Evolutionary conservation across 2,113 vertebrate species (phyloP).

Genomic region (Labeo catla): DNA sequence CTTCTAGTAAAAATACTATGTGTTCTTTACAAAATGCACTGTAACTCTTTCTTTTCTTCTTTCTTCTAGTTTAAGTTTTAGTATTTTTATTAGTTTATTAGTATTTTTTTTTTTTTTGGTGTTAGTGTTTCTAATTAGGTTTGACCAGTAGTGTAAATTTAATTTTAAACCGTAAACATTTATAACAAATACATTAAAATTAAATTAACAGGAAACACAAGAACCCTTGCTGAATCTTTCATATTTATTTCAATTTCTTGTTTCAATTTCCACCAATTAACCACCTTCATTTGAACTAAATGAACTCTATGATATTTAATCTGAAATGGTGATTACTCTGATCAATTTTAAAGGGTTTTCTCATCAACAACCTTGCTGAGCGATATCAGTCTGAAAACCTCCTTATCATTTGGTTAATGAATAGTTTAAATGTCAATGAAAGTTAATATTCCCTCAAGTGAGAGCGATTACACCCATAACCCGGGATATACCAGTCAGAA

Average conservation of each 20-base stretch:
- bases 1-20: too few species aligned
- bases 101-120: too few species aligned
- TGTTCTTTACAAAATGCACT: too few species aligned
- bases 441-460: constrained; percentile 20
- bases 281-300: too few species aligned
- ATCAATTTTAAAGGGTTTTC: not conserved
- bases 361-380: not conserved
- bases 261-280: too few species aligned
- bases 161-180: not conserved
- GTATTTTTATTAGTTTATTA: too few species aligned
- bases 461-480: not conserved
- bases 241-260: too few species aligned
- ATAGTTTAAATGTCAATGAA: not conserved
- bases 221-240: too few species aligned
- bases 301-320: not conserved
- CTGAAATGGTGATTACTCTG: not conserved
- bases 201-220: too few species aligned
- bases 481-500: constrained; percentile 32
- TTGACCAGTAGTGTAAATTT: not conserved
- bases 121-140: too few species aligned
- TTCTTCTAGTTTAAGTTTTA: too few species aligned
- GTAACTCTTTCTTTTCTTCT: too few species aligned
- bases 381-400: not conserved
- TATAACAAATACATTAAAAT: not conserved
- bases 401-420: constrained; percentile 23